Percentiles rank a stretch among this genome's conserved stretches.
Evolutionary conservation across 2,113 vertebrate species (phyloP).

Genomic region (Opisthocomus hoazin): DNA sequence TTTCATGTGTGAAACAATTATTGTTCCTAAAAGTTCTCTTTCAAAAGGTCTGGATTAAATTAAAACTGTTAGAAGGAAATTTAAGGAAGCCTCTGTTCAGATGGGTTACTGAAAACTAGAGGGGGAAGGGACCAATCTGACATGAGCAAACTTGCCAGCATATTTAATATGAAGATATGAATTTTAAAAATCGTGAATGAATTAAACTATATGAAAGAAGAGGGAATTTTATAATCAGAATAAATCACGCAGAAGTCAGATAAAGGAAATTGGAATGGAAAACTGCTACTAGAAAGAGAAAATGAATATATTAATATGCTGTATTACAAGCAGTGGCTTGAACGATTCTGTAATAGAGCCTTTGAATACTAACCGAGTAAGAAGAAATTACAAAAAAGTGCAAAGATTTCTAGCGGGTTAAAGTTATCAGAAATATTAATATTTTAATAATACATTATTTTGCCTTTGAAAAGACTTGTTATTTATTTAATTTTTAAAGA

Average conservation of each 20-base stretch:
- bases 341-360: neutral
- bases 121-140: neutral
- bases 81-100: neutral
- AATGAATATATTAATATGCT: conserved; percentile 42
- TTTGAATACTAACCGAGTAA: conserved; percentile 21
- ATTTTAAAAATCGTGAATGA: conserved; percentile 41
- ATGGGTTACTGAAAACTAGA: neutral
- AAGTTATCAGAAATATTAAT: conserved; percentile 21
- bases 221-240: conserved; percentile 43
- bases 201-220: conserved; percentile 24
- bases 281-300: conserved; percentile 46
- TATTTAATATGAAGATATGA: conserved; percentile 8
- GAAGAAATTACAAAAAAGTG: conserved; percentile 22
- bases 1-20: neutral
- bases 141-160: neutral
- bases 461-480: neutral
- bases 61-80: neutral
- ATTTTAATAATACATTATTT: neutral
- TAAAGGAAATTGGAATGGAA: conserved; percentile 21
- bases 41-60: neutral
- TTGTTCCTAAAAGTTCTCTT: neutral
- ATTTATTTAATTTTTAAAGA: neutral
- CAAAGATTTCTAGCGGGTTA: neutral
- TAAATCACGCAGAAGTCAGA: conserved; percentile 40
- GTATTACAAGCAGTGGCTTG: conserved; percentile 29